Evolutionary conservation across 2,888 invertebrate genomes (phyloP).

Genomic region (Chelonus formosanus): DNA sequence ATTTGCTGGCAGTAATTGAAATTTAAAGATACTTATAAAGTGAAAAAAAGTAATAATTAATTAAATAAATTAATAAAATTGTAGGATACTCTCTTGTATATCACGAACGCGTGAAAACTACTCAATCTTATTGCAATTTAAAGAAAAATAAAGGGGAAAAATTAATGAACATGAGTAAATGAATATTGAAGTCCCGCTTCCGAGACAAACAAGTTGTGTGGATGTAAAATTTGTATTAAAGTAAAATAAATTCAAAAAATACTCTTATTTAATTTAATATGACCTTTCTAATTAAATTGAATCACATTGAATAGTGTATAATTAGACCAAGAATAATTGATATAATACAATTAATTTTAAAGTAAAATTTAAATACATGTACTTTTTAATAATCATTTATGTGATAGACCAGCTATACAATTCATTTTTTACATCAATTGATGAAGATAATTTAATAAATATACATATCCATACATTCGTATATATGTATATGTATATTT

Average conservation of each 20-base stretch:
- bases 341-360: no score
- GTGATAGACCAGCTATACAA: no score
- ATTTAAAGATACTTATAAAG: conserved; percentile 4
- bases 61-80: conserved; percentile 28
- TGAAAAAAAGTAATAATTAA: conserved; percentile 5
- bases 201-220: conserved; percentile 53
- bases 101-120: conserved; percentile 41
- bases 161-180: conserved; percentile 31
- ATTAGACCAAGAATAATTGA: neutral
- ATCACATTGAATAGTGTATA: conserved; percentile 1
- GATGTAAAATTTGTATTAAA: conserved; percentile 64
- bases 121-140: conserved; percentile 34
- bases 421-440: neutral
- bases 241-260: conserved; percentile 59
- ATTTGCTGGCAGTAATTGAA: conserved; percentile 19
- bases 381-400: no score
- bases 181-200: conserved; percentile 47
- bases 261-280: conserved; percentile 47
- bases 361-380: no score
- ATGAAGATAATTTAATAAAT: neutral
- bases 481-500: neutral
- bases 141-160: conserved; percentile 27
- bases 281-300: conserved; percentile 4
- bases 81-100: conserved; percentile 42
- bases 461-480: neutral